A percentile compares a stretch with the other conserved stretches of the same genome.
Conservation (phyloP, 2,888 invertebrate genomes). For the Plutella xylostella region DNA sequence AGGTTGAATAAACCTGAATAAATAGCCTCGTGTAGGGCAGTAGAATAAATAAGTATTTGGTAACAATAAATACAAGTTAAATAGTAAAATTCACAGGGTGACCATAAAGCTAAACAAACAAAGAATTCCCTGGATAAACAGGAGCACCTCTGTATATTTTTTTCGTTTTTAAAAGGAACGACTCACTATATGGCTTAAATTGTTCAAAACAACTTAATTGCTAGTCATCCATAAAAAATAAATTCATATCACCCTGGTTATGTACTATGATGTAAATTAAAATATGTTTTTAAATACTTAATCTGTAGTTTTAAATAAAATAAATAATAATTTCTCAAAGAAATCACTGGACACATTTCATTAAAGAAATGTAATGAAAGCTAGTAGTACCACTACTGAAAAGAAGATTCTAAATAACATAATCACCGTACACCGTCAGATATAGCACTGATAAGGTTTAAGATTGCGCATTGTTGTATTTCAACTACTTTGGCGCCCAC, state of each 20-base stretch:
- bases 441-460: too few relatives aligned
- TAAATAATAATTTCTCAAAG: slow-evolving; percentile 21
- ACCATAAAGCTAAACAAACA: neutral
- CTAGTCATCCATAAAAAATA: slow-evolving; percentile 16
- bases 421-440: too few relatives aligned
- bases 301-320: slow-evolving; percentile 26
- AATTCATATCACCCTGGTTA: slow-evolving; percentile 27
- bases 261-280: neutral
- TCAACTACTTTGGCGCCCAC: too few relatives aligned
- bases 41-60: slow-evolving; percentile 35
- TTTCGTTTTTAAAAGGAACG: slow-evolving; percentile 18
- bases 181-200: slow-evolving; percentile 23
- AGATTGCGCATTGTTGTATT: too few relatives aligned
- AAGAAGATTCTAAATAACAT: too few relatives aligned
- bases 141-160: too few relatives aligned
- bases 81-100: slow-evolving; percentile 13
- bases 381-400: too few relatives aligned
- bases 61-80: slow-evolving; percentile 40
- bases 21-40: neutral
- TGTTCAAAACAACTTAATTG: slow-evolving; percentile 17
- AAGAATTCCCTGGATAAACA: neutral
- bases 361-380: slow-evolving; percentile 27
- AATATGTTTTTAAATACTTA: neutral
- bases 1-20: neutral
- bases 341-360: slow-evolving; percentile 29